Conservation (phyloP, 2,113 vertebrate genomes). For the Apodemus speciosus region DNA sequence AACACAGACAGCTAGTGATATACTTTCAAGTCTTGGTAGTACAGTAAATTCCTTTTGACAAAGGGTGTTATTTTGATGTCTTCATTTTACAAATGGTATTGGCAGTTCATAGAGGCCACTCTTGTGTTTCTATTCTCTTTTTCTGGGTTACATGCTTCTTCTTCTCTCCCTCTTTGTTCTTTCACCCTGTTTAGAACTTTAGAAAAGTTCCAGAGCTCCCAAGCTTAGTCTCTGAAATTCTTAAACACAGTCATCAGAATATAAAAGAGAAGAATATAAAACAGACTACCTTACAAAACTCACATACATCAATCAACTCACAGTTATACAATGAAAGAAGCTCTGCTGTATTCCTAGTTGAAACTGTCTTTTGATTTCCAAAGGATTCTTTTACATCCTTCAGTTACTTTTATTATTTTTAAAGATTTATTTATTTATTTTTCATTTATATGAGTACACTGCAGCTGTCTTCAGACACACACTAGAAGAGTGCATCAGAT, state of each 20-base stretch:
- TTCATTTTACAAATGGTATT: background rate
- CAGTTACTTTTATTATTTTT: background rate
- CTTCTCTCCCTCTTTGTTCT: background rate
- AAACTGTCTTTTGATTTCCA: background rate
- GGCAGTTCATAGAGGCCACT: background rate
- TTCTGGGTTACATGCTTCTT: background rate
- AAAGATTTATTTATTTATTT: too few relatives aligned
- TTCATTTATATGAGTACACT: too few relatives aligned
- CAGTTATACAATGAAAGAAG: background rate
- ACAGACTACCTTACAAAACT: background rate
- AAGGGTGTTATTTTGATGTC: background rate
- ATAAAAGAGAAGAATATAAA: background rate
- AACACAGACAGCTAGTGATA: background rate
- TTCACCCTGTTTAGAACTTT: background rate
- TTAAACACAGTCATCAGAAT: background rate
- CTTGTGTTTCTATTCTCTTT: background rate
- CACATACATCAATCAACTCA: background rate
- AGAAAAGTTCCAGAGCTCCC: background rate
- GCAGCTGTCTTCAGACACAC: too few relatives aligned
- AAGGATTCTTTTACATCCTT: background rate
- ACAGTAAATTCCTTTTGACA: background rate
- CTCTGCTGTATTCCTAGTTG: background rate
- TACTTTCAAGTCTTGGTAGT: background rate
- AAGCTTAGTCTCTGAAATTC: background rate
- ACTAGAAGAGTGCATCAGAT: too few relatives aligned